Evolutionary conservation across 2,888 invertebrate genomes (phyloP).

Genomic region (Trilocha varians): DNA sequence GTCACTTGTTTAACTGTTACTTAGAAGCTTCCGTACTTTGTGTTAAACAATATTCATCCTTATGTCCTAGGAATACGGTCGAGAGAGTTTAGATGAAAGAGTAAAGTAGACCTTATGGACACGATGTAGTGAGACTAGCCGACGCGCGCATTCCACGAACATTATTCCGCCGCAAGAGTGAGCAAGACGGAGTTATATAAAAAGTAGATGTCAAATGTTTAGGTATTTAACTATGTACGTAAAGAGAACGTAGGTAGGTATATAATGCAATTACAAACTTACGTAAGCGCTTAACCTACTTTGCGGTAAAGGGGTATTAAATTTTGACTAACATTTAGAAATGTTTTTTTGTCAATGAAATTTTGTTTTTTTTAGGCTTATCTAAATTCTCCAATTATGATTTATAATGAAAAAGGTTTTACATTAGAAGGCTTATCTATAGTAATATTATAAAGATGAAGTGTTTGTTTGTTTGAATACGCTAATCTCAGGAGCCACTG

Average conservation of each 20-base stretch:
- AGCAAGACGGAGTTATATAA: conserved; percentile 57
- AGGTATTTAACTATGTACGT: conserved; percentile 65
- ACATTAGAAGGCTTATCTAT: no score
- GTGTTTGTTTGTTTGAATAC: no score
- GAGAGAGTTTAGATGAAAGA: conserved; percentile 20
- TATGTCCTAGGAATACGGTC: conserved; percentile 22
- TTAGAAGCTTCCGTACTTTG: conserved; percentile 16
- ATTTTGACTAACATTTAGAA: no score
- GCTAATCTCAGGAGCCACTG: no score
- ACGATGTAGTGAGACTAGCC: conserved; percentile 58
- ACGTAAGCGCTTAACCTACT: conserved; percentile 64
- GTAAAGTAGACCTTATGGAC: conserved; percentile 34
- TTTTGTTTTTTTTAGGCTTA: no score
- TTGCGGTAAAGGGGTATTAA: conserved; percentile 15
- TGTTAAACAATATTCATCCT: conserved; percentile 28
- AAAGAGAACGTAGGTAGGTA: conserved; percentile 63
- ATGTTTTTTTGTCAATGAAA: no score
- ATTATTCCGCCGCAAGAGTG: conserved; percentile 56
- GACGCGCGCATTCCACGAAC: conserved; percentile 71
- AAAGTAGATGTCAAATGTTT: conserved; percentile 71
- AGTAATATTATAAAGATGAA: no score
- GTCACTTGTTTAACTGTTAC: conserved; percentile 23
- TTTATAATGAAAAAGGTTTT: no score
- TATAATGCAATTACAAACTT: conserved; percentile 63
- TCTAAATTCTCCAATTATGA: no score